phyloP scores from a whole-genome alignment of 2,797 vertebrate genomes.

The Neosalanx taihuensis region DNA sequence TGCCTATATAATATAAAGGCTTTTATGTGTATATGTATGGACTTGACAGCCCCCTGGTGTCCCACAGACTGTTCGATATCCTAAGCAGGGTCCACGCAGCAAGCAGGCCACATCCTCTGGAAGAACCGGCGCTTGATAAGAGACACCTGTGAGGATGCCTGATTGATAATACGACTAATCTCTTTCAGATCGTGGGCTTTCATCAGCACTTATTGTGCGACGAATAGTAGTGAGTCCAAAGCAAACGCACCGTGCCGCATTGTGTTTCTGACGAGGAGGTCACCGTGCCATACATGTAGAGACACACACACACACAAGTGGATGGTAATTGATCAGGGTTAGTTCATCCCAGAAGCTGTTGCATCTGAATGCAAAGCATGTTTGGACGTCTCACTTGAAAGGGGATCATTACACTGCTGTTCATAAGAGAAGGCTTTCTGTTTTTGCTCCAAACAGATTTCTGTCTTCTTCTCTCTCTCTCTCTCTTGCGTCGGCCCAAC shows the following conservation, averaged over 20 bases:
- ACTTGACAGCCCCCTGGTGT: neutral
- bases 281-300: neutral
- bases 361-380: constrained; percentile 8
- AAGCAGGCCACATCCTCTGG: neutral
- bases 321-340: constrained; percentile 16
- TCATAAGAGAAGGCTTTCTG: constrained; percentile 17
- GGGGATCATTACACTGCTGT: constrained; percentile 16
- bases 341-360: neutral
- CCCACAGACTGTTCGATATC: neutral
- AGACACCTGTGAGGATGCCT: constrained; percentile 5
- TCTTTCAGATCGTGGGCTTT: neutral
- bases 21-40: too few relatives aligned
- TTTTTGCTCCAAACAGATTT: neutral
- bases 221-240: neutral
- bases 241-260: neutral
- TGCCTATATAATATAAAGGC: neutral
- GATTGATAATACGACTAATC: neutral
- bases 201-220: constrained; percentile 29
- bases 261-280: constrained; percentile 6
- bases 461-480: constrained; percentile 4
- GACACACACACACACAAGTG: constrained; percentile 15
- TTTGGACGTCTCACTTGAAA: constrained; percentile 26
- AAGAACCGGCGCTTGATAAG: neutral
- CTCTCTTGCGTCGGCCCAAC: constrained; percentile 37
- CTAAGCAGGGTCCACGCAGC: neutral